Evolutionary conservation across 2,113 vertebrate genomes (phyloP), one percentile per base, ranked within the genome.

Genomic region (Daphoenositta chrysoptera): DNA sequence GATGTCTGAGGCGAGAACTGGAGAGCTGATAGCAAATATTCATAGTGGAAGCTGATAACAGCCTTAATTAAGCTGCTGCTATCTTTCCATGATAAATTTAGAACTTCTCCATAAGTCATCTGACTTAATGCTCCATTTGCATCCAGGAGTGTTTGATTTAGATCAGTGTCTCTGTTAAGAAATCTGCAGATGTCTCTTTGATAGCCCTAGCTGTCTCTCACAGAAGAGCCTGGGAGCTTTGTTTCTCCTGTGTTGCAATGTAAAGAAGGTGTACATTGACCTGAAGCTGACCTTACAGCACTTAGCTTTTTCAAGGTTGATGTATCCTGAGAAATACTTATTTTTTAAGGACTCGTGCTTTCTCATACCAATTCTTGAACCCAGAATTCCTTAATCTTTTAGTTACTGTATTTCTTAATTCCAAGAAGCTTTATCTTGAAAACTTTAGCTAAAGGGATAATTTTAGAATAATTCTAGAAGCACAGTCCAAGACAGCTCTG

Each of bases 71-170:
- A 88, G 63, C 54, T 58, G 35, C 31, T 89, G 71, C 64, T 94
- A 35, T 91, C 68, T 94, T 93, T 63, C 79, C 44, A 15, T 64
- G 85, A 75, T 88, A 92, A 92, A 95, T 86, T 71, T 88, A 96
- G 90, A 86, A 44, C n/a, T 90, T 86, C 66, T 95, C 72, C 39
- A 5, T 65, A 88, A 91, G 71, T 79, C 56, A 51, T 79, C 61
- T 88, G 93, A 86, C 83, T 89, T 92, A 89, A 82, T 3, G 14
- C 72, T 75, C 39, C 12, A 72, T 88, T 94, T 89, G 68, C 76
- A 77, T 94, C 47, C 54, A 89, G 68, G 56, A 75, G 44, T 66
- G 77, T 90, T 91, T 64, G 83, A 78, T 84, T 89, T 90, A 83
- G 72, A 51, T 83, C 6, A 5, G 9, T 31, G 47, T 79, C 28